phyloP scores from a whole-genome alignment of 2,888 invertebrate species.

The Hirtodrosophila cameraria region DNA sequence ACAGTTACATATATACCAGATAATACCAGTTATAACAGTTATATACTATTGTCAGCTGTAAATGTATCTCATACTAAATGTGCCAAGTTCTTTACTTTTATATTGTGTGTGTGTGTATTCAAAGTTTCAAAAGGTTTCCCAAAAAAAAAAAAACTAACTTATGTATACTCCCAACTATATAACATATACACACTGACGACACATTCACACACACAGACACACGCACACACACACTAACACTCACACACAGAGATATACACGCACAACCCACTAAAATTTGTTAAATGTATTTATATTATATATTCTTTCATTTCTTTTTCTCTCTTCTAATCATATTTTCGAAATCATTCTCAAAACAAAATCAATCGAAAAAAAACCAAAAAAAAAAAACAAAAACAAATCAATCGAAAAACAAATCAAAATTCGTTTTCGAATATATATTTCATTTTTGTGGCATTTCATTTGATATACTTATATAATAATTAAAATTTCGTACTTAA shows the following conservation, averaged over 20 bases:
- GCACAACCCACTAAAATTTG: conserved; percentile 73
- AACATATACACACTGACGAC: conserved; percentile 21
- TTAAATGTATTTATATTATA: conserved; percentile 83
- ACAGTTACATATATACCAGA: conserved; percentile 10
- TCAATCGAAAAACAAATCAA: conserved; percentile 39
- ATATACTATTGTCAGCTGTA: conserved; percentile 35
- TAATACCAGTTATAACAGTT: conserved; percentile 15
- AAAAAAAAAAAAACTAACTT: conserved; percentile 9
- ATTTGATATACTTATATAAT: conserved; percentile 57
- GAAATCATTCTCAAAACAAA: conserved; percentile 75
- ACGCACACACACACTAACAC: conserved; percentile 43
- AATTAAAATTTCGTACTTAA: conserved; percentile 54
- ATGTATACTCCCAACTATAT: conserved; percentile 27
- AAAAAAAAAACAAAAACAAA: conserved; percentile 15
- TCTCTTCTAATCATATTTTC: conserved; percentile 82
- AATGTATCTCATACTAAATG: conserved; percentile 34
- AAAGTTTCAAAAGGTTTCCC: conserved; percentile 29
- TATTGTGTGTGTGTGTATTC: conserved; percentile 38
- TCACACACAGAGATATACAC: conserved; percentile 46
- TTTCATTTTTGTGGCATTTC: conserved; percentile 74
- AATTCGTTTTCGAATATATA: conserved; percentile 56
- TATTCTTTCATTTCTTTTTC: conserved; percentile 83
- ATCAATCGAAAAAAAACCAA: conserved; percentile 39
- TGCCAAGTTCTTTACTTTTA: conserved; percentile 32
- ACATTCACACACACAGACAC: conserved; percentile 4